Evolutionary conservation across 2,797 vertebrate genomes (phyloP).

Genomic region (Hypotaenidia okinawae): DNA sequence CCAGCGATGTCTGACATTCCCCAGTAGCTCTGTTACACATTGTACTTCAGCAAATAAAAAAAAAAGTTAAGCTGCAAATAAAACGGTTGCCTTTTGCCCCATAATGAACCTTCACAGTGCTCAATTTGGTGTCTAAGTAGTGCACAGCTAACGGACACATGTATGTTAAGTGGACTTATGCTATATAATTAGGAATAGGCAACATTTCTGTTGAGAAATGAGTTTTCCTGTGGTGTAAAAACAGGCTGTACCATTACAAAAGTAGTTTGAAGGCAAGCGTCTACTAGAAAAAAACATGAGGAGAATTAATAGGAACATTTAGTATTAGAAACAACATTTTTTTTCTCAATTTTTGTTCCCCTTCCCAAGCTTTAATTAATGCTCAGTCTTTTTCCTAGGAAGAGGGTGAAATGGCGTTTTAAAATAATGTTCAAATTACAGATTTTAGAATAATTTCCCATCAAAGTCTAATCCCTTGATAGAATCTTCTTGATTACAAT

Average conservation of each 20-base stretch:
- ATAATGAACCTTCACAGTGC: neutral
- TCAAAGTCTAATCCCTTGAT: neutral
- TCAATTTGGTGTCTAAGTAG: neutral
- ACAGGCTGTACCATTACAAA: neutral
- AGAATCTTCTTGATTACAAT: neutral
- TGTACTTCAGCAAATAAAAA: neutral
- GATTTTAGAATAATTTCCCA: neutral
- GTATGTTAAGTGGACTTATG: neutral
- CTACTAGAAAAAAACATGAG: neutral
- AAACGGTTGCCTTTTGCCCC: neutral
- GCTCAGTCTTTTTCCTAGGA: neutral
- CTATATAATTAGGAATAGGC: neutral
- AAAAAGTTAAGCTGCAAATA: neutral
- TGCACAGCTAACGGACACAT: neutral
- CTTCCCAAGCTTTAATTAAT: neutral
- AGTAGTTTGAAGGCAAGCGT: neutral
- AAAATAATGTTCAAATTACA: neutral
- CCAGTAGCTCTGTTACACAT: neutral
- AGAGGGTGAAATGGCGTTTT: neutral
- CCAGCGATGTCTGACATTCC: neutral
- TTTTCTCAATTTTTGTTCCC: neutral
- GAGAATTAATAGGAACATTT: neutral
- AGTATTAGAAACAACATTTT: neutral
- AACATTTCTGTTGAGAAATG: neutral
- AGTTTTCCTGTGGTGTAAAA: neutral